Conservation (phyloP, 2,888 invertebrate species). For the Listrodromus nycthemerus region DNA sequence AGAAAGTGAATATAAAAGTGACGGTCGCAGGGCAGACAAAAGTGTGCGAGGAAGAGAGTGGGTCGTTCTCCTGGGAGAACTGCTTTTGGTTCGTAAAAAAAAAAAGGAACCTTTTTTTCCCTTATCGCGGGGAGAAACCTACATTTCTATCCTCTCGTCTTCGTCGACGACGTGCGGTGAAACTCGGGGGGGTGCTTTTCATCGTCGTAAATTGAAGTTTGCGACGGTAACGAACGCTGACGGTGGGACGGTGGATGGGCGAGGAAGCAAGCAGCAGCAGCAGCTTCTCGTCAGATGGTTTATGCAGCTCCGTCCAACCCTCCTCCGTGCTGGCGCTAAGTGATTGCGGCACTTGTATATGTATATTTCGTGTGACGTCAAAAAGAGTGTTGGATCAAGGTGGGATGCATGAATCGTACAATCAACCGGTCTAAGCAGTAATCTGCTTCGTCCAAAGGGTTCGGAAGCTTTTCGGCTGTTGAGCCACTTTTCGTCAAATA, state of each 20-base stretch:
- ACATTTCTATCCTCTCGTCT: slow-evolving; percentile 71
- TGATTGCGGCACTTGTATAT: slow-evolving; percentile 7
- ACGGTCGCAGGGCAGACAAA: slow-evolving; percentile 10
- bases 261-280: neutral
- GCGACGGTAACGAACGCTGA: slow-evolving; percentile 67
- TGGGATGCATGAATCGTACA: slow-evolving; percentile 73
- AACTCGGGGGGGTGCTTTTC: slow-evolving; percentile 50
- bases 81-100: slow-evolving; percentile 21
- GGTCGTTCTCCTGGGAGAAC: slow-evolving; percentile 25
- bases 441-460: neutral
- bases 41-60: neutral
- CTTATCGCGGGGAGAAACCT: slow-evolving; percentile 57
- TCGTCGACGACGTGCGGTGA: slow-evolving; percentile 50
- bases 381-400: neutral
- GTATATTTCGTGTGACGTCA: slow-evolving; percentile 9
- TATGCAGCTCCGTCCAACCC: neutral
- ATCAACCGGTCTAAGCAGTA: slow-evolving; percentile 57
- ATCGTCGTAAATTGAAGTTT: slow-evolving; percentile 70
- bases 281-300: slow-evolving; percentile 15
- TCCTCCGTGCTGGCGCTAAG: neutral
- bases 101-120: neutral
- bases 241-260: slow-evolving; percentile 11
- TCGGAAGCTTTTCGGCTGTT: neutral
- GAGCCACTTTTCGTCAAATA: neutral
- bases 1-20: slow-evolving; percentile 52